phyloP scores from a whole-genome alignment of 2,113 vertebrate species.

The Tautogolabrus adspersus region DNA sequence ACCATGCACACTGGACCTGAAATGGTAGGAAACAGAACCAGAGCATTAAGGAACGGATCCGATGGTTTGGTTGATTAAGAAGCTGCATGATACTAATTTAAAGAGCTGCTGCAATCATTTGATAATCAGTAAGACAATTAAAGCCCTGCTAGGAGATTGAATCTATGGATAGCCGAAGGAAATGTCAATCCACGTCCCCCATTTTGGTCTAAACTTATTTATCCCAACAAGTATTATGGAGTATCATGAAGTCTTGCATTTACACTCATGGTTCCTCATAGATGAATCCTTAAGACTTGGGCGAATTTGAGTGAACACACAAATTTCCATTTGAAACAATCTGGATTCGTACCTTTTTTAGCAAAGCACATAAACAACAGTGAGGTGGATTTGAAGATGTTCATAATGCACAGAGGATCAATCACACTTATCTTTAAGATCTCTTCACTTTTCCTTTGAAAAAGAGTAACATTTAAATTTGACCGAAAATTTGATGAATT shows the following conservation, averaged over 20 bases:
- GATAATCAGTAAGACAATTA: neutral
- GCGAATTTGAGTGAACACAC: too few species aligned
- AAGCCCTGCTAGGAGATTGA: neutral
- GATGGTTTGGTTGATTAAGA: constrained; percentile 11
- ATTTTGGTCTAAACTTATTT: neutral
- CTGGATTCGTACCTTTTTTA: too few species aligned
- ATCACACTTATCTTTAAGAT: too few species aligned
- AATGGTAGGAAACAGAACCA: constrained; percentile 18
- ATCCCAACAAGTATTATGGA: neutral
- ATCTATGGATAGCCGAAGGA: neutral
- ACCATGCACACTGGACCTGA: constrained; percentile 21
- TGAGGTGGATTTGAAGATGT: too few species aligned
- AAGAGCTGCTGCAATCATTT: neutral
- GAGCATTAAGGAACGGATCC: neutral
- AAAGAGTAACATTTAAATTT: too few species aligned
- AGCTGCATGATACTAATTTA: neutral
- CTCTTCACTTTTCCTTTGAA: too few species aligned
- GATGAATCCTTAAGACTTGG: too few species aligned
- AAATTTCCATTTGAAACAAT: too few species aligned
- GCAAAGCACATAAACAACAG: too few species aligned
- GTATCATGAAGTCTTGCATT: neutral
- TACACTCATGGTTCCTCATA: neutral
- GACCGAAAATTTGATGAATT: too few species aligned
- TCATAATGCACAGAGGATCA: too few species aligned
- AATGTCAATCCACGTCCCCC: neutral